Conservation (phyloP, 1,140 invertebrate species). For the Panagrolaimus sp. region DNA sequence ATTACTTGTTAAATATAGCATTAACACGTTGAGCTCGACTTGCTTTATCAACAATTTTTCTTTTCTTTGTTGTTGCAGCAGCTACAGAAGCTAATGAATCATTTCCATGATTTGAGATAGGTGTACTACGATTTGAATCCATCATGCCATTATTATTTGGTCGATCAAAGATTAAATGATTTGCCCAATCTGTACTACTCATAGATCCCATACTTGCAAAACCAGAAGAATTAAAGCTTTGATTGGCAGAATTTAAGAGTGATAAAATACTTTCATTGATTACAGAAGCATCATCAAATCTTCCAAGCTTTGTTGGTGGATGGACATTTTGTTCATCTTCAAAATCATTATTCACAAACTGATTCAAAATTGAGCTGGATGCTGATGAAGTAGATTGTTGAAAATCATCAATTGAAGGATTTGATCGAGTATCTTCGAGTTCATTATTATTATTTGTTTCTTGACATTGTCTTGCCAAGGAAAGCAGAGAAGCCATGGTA, state of each 20-base stretch:
- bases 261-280: constrained; percentile 6
- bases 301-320: constrained; percentile 13
- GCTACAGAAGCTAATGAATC: too few relatives aligned
- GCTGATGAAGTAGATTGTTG: constrained; percentile 31
- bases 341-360: too few relatives aligned
- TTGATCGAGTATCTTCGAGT: not conserved
- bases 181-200: constrained; percentile 14
- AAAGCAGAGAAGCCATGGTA: constrained; percentile 35
- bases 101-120: constrained; percentile 2
- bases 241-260: not conserved
- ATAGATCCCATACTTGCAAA: not conserved
- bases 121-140: constrained; percentile 2
- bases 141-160: not conserved
- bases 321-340: constrained; percentile 25
- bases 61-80: constrained; percentile 13
- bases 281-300: not conserved
- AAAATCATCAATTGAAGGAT: constrained; percentile 16
- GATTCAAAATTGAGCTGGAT: constrained; percentile 19
- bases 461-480: constrained; percentile 31
- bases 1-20: constrained; percentile 37
- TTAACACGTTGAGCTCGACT: constrained; percentile 26
- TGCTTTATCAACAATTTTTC: constrained; percentile 28
- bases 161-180: not conserved
- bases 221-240: not conserved
- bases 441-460: constrained; percentile 26